phyloP scores from a whole-genome alignment of 1,140 invertebrate genomes.

The Nasonia vitripennis region DNA sequence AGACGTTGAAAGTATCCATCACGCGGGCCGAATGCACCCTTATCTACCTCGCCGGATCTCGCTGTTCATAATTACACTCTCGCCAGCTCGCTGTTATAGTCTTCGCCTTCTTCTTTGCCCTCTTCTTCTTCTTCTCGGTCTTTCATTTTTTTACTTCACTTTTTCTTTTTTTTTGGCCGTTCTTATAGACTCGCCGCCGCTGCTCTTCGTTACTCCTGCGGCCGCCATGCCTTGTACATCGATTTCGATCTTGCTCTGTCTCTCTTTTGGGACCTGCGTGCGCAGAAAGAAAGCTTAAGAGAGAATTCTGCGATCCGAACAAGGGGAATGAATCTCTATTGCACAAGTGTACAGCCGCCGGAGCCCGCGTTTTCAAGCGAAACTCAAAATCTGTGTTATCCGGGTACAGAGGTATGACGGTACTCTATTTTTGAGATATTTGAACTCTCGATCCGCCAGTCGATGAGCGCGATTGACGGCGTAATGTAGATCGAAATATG shows the following conservation, averaged over 20 bases:
- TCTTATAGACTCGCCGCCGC: slow-evolving; percentile 58
- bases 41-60: slow-evolving; percentile 73
- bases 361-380: not conserved
- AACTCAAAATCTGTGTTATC: slow-evolving; percentile 37
- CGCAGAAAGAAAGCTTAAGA: not conserved
- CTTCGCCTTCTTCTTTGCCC: slow-evolving; percentile 17
- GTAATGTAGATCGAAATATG: not conserved
- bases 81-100: slow-evolving; percentile 35
- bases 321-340: slow-evolving; percentile 30
- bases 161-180: slow-evolving; percentile 53
- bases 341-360: not conserved
- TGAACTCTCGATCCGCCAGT: too few relatives aligned
- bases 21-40: slow-evolving; percentile 62
- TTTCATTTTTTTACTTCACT: slow-evolving; percentile 32
- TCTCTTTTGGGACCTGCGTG: slow-evolving; percentile 13
- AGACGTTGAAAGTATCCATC: slow-evolving; percentile 76
- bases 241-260: slow-evolving; percentile 39
- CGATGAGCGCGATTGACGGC: too few relatives aligned
- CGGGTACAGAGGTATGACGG: too few relatives aligned
- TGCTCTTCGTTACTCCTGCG: slow-evolving; percentile 54
- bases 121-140: slow-evolving; percentile 37
- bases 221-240: slow-evolving; percentile 46
- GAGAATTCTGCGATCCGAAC: too few relatives aligned
- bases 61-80: slow-evolving; percentile 59
- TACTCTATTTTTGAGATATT: too few relatives aligned